phyloP scores from a whole-genome alignment of 2,113 vertebrate species.

The Aphyosemion australe region DNA sequence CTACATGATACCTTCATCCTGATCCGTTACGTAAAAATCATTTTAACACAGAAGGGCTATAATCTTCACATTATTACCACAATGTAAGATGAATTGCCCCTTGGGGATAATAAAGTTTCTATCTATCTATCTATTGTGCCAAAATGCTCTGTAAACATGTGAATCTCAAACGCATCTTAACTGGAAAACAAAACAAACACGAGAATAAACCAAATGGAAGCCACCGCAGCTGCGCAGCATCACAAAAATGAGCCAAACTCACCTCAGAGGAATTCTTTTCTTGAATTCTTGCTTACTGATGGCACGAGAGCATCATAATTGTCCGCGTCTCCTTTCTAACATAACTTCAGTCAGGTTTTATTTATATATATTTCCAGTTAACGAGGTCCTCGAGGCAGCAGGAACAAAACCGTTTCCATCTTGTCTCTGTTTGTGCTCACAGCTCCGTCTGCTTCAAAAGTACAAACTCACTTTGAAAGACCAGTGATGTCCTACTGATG shows the following conservation, averaged over 20 bases:
- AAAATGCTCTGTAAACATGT: conserved; percentile 1
- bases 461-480: conserved; percentile 36
- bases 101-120: too few relatives aligned
- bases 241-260: conserved; percentile 27
- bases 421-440: conserved; percentile 36
- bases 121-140: too few relatives aligned
- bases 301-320: conserved; percentile 21
- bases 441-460: conserved; percentile 46
- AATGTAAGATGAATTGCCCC: too few relatives aligned
- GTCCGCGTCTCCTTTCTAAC: conserved; percentile 14
- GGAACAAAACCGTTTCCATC: conserved; percentile 52
- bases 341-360: conserved; percentile 17
- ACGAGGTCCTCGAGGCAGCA: conserved; percentile 41
- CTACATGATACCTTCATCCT: not conserved
- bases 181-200: not conserved
- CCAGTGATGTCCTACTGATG: conserved; percentile 50
- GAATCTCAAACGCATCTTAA: not conserved
- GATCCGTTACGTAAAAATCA: not conserved
- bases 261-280: conserved; percentile 51
- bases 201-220: conserved; percentile 2
- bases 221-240: not conserved
- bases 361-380: conserved; percentile 21
- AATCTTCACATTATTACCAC: not conserved
- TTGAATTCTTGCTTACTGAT: conserved; percentile 36
- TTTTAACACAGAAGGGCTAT: not conserved